These are phyloP conservation scores for Thysanoteuthis rhombus DNA, from an alignment of 2,888 invertebrate genomes.

Conservation along the genomic window DNA sequence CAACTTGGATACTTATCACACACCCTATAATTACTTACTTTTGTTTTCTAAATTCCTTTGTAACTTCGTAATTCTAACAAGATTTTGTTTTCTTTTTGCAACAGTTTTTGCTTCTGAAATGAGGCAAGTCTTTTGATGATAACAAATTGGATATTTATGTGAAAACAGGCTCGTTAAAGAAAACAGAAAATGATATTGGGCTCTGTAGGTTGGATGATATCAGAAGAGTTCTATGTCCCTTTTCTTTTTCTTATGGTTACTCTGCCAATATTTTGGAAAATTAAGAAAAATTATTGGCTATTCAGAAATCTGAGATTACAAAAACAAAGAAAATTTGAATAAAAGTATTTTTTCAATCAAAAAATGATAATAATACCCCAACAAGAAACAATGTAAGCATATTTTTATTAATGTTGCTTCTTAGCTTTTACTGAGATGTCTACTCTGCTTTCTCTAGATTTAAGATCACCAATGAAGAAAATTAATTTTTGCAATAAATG, in stretches of 20 bases:
- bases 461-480: too few species aligned
- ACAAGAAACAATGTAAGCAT: too few species aligned
- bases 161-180: not conserved
- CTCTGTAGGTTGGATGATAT: not conserved
- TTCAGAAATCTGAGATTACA: too few species aligned
- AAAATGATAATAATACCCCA: not conserved
- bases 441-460: too few species aligned
- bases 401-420: too few species aligned
- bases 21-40: not conserved
- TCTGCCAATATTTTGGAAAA: not conserved
- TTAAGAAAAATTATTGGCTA: not conserved
- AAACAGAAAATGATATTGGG: not conserved
- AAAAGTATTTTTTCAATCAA: not conserved
- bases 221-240: not conserved
- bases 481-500: too few species aligned
- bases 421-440: too few species aligned
- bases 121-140: not conserved
- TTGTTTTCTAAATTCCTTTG: not conserved
- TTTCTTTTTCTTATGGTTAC: not conserved
- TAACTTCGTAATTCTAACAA: not conserved
- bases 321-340: too few species aligned
- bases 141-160: not conserved
- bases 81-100: not conserved
- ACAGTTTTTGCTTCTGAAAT: not conserved
- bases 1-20: not conserved